Base-by-base conservation (phyloP, 2,888 invertebrate species). In the Synergus gifuensis region DNA sequence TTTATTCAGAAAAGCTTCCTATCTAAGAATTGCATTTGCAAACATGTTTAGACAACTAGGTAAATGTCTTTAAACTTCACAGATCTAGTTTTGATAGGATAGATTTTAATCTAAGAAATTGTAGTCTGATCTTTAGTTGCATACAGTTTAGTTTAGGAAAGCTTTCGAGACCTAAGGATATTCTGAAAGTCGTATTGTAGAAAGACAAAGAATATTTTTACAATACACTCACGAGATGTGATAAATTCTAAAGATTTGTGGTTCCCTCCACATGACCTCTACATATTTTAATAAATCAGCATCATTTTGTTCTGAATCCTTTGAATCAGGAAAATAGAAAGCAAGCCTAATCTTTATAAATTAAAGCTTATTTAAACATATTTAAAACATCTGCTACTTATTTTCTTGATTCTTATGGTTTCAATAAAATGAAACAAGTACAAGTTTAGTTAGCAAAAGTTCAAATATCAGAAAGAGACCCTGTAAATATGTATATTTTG, bases 401-500 rank as follows among this genome's bases (percentile, higher is more conserved):
- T 66, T 40, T 40, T 9, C 66, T 66, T 44, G 40, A 66, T 66
- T 66, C 42, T 16, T 40, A 42, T 42, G 14, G n/a, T 36, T 7
- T 36, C 63, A 63, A 63, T 0, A 40, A 7, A 58, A 18, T 1
- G 18, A 18, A n/a, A 9, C 18, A 58, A 58, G n/a, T 58, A 18
- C 18, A 58, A 58, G 58, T 18, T 58, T 58, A 58, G 58, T n/a
- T 18, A 18, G 58, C 18, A 18, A 1, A 22, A 62, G 22, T 28
- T 28, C 28, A 28, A 62, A 9, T 62, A 28, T 22, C 62, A 28
- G 22, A 62, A 60, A 28, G 62, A 28, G 5, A 62, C 62, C 28
- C 62, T 62, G 62, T 28, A 62, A 62, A 62, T 62, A 62, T 62
- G 42, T 66, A 66, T 66, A 18, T 66, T 66, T 66, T 66, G 11